A percentile compares a stretch with the other conserved stretches of the same genome.
Conservation (phyloP, 2,113 vertebrate species). For the Lethenteron camtschaticum region DNA sequence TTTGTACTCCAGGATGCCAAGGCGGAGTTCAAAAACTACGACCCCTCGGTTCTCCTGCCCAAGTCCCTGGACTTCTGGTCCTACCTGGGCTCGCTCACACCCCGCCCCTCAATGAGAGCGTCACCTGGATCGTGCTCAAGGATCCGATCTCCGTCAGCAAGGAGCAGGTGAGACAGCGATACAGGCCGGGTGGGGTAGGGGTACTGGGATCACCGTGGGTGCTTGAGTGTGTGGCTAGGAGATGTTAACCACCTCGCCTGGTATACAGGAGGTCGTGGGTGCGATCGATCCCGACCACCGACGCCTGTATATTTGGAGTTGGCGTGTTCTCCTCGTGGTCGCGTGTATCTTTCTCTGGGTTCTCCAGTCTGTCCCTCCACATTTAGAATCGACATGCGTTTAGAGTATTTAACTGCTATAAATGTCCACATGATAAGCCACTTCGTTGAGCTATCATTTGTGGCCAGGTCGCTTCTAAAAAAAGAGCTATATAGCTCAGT, state of each 20-base stretch:
- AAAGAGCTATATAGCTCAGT: too few species aligned
- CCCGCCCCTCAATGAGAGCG: constrained; percentile 65
- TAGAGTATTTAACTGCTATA: too few species aligned
- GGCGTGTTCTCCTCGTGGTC: not conserved
- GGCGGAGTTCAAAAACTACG: constrained; percentile 60
- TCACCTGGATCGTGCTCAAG: constrained; percentile 69
- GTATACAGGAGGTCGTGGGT: not conserved
- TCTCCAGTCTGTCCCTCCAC: too few species aligned
- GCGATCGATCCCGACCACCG: not conserved
- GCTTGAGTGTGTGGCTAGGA: too few species aligned
- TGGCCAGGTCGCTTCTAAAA: too few species aligned
- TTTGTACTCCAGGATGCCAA: constrained; percentile 32
- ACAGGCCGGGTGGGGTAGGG: too few species aligned
- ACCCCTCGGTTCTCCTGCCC: constrained; percentile 72
- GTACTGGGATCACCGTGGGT: too few species aligned
- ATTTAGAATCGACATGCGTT: too few species aligned
- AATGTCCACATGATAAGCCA: too few species aligned
- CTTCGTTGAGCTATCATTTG: too few species aligned
- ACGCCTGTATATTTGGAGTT: not conserved
- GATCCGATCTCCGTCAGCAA: constrained; percentile 59
- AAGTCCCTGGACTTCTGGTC: constrained; percentile 64
- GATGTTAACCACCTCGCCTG: too few species aligned
- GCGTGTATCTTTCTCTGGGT: not conserved
- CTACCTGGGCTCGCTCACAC: constrained; percentile 81
- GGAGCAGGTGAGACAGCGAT: constrained; percentile 40